phyloP scores from a whole-genome alignment of 2,888 invertebrate species.

The Polyploca ridens region DNA sequence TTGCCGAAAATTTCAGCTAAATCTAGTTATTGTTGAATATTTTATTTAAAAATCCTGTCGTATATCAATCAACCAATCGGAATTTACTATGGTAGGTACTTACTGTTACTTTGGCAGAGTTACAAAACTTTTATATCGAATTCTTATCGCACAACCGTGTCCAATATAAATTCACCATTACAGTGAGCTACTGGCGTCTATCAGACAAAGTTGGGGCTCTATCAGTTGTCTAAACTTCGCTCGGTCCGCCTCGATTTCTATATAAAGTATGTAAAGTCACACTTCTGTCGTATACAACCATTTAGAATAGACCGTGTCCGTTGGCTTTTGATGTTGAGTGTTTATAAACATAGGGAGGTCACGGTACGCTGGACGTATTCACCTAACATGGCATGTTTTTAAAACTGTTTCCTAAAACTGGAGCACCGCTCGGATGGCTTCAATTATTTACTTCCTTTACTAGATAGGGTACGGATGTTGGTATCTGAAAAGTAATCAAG shows the following conservation, averaged over 20 bases:
- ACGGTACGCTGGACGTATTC: slow-evolving; percentile 10
- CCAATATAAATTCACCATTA: slow-evolving; percentile 36
- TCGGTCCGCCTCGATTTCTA: slow-evolving; percentile 16
- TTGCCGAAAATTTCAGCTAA: too few species aligned
- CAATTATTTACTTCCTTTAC: slow-evolving; percentile 51
- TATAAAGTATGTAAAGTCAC: slow-evolving; percentile 11
- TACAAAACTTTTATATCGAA: slow-evolving; percentile 20
- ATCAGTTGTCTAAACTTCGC: slow-evolving; percentile 49
- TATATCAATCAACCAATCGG: slow-evolving; percentile 8
- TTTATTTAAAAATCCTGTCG: neutral
- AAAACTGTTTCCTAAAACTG: slow-evolving; percentile 53
- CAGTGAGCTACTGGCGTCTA: slow-evolving; percentile 29
- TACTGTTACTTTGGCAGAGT: neutral
- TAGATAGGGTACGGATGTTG: slow-evolving; percentile 15
- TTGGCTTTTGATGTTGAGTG: neutral
- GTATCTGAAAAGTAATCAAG: neutral
- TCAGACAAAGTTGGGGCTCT: slow-evolving; percentile 42
- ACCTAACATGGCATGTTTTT: slow-evolving; percentile 43
- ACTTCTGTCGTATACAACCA: slow-evolving; percentile 2
- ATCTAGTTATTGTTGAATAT: too few species aligned
- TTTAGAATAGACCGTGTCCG: neutral
- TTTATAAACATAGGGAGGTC: neutral
- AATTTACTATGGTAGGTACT: neutral
- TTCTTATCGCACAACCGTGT: slow-evolving; percentile 34
- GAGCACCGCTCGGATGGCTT: slow-evolving; percentile 49